Percentiles rank a stretch among this genome's conserved stretches.
Conservation (phyloP, 2,113 vertebrate species). For the Tenebrosternarchus preto region DNA sequence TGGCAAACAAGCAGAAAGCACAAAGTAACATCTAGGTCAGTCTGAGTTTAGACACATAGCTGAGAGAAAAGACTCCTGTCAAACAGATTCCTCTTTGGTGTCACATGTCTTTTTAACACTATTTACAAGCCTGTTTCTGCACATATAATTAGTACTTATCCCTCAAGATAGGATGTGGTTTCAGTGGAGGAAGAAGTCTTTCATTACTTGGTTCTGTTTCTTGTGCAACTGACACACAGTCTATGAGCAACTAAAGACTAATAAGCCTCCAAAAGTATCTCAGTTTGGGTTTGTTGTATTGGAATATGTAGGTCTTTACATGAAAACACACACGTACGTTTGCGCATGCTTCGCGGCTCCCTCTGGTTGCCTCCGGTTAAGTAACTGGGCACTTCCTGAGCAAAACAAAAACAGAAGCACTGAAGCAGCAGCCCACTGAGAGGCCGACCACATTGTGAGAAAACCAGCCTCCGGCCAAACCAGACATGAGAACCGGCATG, state of each 20-base stretch:
- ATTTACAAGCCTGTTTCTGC: neutral
- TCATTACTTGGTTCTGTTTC: conserved; percentile 43
- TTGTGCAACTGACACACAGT: neutral
- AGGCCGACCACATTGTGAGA: neutral
- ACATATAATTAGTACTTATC: neutral
- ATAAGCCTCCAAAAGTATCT: neutral
- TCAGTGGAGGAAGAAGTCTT: conserved; percentile 33
- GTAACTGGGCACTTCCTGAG: conserved; percentile 74
- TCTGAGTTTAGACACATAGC: neutral
- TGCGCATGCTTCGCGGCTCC: conserved; percentile 74
- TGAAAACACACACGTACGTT: conserved; percentile 60
- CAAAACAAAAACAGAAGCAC: conserved; percentile 15
- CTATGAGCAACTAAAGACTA: neutral
- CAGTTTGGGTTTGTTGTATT: neutral
- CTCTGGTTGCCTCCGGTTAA: conserved; percentile 66
- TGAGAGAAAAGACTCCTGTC: neutral
- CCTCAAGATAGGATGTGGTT: conserved; percentile 42
- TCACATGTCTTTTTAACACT: neutral
- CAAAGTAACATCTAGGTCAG: neutral
- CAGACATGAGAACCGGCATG: neutral
- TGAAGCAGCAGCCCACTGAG: neutral
- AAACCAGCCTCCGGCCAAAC: neutral
- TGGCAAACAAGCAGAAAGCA: conserved; percentile 35
- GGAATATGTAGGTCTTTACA: neutral
- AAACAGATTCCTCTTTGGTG: neutral